Percentiles rank a stretch among this genome's conserved stretches.
These are phyloP conservation scores for Spermophilus dauricus DNA, from an alignment of 2,113 vertebrate species.

Conservation along the genomic window DNA sequence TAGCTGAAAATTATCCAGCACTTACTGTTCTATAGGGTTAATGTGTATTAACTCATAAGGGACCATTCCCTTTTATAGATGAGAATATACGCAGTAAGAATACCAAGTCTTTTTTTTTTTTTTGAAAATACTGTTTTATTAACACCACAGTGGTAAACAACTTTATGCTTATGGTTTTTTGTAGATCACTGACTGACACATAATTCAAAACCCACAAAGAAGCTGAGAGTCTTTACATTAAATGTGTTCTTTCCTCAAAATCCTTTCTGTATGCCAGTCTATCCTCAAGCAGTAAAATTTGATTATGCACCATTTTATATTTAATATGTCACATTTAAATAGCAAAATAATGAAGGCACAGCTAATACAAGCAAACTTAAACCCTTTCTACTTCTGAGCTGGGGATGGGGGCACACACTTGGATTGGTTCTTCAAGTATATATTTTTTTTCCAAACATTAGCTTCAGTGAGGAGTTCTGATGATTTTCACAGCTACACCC, in stretches of 20 bases:
- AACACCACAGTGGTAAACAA: constrained; percentile 80
- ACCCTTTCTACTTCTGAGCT: constrained; percentile 76
- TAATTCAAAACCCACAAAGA: constrained; percentile 77
- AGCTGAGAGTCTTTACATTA: constrained; percentile 67
- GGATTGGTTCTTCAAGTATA: constrained; percentile 71
- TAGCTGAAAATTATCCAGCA: constrained; percentile 8
- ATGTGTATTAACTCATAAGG: not conserved
- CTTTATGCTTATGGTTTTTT: constrained; percentile 57
- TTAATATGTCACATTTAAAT: constrained; percentile 75
- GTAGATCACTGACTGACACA: constrained; percentile 69
- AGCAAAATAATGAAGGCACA: constrained; percentile 83
- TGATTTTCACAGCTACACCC: constrained; percentile 70
- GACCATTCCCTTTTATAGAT: not conserved
- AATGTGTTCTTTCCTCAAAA: constrained; percentile 59
- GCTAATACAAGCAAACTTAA: constrained; percentile 78
- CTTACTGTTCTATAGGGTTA: not conserved
- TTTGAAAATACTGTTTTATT: constrained; percentile 82
- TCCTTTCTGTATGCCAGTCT: constrained; percentile 57
- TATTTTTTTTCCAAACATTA: constrained; percentile 63
- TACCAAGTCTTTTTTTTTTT: not conserved
- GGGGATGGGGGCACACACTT: constrained; percentile 63
- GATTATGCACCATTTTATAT: constrained; percentile 77
- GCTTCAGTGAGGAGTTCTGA: constrained; percentile 73
- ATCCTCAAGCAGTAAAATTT: constrained; percentile 67
- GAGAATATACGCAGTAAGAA: constrained; percentile 38